A percentile compares a stretch with the other conserved stretches of the same genome.
Evolutionary conservation across 2,113 vertebrate species (phyloP).

Genomic region (Vulpes ferrilata): DNA sequence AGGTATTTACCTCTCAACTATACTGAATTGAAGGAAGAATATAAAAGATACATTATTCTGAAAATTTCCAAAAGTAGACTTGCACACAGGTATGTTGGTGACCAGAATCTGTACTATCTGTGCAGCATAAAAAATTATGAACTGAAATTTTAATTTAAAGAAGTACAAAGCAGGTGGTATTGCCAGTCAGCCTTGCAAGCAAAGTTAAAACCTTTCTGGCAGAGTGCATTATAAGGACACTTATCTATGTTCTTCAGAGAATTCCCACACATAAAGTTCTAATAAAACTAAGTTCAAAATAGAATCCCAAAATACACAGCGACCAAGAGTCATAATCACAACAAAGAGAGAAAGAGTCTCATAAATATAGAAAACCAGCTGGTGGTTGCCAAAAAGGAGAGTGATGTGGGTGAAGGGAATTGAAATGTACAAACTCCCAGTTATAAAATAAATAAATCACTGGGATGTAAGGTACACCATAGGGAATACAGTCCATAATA

Average conservation of each 20-base stretch:
- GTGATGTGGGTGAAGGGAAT: not conserved
- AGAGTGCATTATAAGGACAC: not conserved
- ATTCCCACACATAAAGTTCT: not conserved
- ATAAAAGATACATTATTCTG: not conserved
- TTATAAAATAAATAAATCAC: not conserved
- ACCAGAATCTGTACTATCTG: not conserved
- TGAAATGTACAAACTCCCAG: not conserved
- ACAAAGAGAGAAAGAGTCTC: not conserved
- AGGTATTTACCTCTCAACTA: not conserved
- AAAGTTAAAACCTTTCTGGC: not conserved
- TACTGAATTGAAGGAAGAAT: not conserved
- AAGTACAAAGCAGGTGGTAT: not conserved
- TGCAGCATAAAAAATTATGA: not conserved
- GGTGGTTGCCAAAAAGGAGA: not conserved
- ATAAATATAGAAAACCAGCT: not conserved
- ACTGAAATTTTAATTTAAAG: slow-evolving; percentile 19
- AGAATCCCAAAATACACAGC: not conserved
- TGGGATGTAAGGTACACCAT: not conserved
- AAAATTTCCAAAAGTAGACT: not conserved
- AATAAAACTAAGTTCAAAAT: not conserved
- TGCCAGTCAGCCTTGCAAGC: not conserved
- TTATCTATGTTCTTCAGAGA: not conserved
- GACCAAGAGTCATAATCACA: not conserved
- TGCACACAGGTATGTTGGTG: not conserved
- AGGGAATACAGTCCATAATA: not conserved